A percentile compares a stretch with the other conserved stretches of the same genome.
Evolutionary conservation across 2,113 vertebrate genomes (phyloP).

Genomic region (Corythaeola cristata): DNA sequence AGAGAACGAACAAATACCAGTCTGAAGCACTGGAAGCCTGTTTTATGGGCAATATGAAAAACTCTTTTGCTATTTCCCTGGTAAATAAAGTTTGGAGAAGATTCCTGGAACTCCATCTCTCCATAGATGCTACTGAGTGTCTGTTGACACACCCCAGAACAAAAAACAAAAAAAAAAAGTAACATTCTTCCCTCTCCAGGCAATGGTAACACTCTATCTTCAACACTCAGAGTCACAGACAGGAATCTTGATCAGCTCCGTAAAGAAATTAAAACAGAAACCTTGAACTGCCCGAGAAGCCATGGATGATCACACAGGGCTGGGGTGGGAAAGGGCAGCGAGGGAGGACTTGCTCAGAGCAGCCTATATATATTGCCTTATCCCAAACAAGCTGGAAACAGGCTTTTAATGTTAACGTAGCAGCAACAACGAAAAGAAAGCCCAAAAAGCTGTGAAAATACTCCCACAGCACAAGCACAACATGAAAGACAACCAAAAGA

Average conservation of each 20-base stretch:
- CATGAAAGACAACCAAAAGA: neutral
- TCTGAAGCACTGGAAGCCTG: neutral
- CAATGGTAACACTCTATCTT: neutral
- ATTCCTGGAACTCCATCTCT: neutral
- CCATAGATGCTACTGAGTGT: neutral
- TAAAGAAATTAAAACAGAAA: neutral
- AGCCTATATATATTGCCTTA: neutral
- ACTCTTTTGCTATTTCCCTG: neutral
- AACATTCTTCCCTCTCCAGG: neutral
- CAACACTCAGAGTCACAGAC: neutral
- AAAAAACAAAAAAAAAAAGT: neutral
- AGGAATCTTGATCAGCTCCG: neutral
- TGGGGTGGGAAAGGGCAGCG: neutral
- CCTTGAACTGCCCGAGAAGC: neutral
- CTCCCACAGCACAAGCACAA: neutral
- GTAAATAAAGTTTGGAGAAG: neutral
- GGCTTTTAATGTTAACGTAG: neutral
- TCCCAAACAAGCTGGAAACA: neutral
- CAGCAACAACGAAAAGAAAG: neutral
- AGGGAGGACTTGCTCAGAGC: neutral
- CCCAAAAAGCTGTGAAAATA: neutral
- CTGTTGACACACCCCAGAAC: neutral
- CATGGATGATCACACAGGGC: neutral
- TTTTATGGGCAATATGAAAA: slow-evolving; percentile 8
- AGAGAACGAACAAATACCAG: neutral